Conservation (phyloP, 2,797 vertebrate genomes). For the Masticophis lateralis region DNA sequence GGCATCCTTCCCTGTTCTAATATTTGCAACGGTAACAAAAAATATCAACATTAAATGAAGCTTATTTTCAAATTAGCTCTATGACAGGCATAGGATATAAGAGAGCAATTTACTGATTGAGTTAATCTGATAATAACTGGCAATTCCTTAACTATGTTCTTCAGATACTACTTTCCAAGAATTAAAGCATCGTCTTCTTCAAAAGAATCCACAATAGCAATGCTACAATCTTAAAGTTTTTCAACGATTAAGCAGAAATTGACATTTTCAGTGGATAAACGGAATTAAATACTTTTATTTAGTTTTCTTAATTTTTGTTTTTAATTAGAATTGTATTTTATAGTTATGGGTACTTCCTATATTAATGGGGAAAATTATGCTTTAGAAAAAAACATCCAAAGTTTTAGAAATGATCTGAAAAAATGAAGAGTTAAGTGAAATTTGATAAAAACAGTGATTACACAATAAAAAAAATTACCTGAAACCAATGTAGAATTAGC, state of each 20-base stretch:
- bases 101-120: constrained; percentile 19
- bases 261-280: not conserved
- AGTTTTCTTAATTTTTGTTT: not conserved
- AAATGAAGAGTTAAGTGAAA: not conserved
- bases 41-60: not conserved
- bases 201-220: constrained; percentile 14
- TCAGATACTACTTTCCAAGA: constrained; percentile 86
- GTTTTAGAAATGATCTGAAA: not conserved
- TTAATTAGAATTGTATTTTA: not conserved
- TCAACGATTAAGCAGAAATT: not conserved
- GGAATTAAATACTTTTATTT: not conserved
- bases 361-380: not conserved
- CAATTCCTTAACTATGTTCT: constrained; percentile 61
- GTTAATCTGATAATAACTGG: constrained; percentile 6
- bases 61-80: not conserved
- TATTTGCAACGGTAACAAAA: not conserved
- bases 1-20: not conserved
- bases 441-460: not conserved
- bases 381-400: not conserved
- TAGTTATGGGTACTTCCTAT: not conserved
- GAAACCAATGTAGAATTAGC: not conserved
- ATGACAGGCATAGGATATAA: not conserved
- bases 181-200: constrained; percentile 48
- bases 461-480: not conserved
- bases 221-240: constrained; percentile 37